These are phyloP conservation scores for Tholera decimalis DNA, from an alignment of 2,888 invertebrate genomes.

Conservation along the genomic window DNA sequence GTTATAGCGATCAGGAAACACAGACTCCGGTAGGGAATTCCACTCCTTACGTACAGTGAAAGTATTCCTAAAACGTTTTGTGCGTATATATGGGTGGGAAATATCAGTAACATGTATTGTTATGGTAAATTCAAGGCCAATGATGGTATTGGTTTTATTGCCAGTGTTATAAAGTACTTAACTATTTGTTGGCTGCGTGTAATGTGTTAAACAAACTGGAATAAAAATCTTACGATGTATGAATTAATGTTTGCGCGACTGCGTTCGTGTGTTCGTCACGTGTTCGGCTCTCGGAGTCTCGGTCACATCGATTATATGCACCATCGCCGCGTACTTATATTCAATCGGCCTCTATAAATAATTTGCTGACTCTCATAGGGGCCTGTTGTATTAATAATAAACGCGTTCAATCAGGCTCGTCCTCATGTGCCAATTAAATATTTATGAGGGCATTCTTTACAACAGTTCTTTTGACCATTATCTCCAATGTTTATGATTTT, in stretches of 20 bases:
- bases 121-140: slow-evolving; percentile 26
- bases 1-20: too few relatives aligned
- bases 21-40: too few relatives aligned
- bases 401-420: slow-evolving; percentile 81
- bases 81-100: too few relatives aligned
- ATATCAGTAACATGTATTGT: too few relatives aligned
- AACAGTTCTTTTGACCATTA: slow-evolving; percentile 46
- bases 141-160: slow-evolving; percentile 25
- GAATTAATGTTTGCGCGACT: slow-evolving; percentile 5
- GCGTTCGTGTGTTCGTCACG: slow-evolving; percentile 25
- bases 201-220: neutral
- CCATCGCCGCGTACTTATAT: slow-evolving; percentile 77
- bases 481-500: slow-evolving; percentile 54
- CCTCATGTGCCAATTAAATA: slow-evolving; percentile 83
- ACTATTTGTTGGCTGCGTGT: neutral
- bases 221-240: slow-evolving; percentile 22
- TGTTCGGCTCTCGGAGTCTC: slow-evolving; percentile 56
- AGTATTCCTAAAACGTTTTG: too few relatives aligned
- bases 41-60: too few relatives aligned
- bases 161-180: slow-evolving; percentile 4
- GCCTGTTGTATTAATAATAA: slow-evolving; percentile 83
- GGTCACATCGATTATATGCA: slow-evolving; percentile 80
- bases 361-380: slow-evolving; percentile 82
- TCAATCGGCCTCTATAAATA: slow-evolving; percentile 82
- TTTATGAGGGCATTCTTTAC: slow-evolving; percentile 68